Base-by-base conservation (phyloP, 2,888 invertebrate genomes). In the Tetragnatha montana region DNA sequence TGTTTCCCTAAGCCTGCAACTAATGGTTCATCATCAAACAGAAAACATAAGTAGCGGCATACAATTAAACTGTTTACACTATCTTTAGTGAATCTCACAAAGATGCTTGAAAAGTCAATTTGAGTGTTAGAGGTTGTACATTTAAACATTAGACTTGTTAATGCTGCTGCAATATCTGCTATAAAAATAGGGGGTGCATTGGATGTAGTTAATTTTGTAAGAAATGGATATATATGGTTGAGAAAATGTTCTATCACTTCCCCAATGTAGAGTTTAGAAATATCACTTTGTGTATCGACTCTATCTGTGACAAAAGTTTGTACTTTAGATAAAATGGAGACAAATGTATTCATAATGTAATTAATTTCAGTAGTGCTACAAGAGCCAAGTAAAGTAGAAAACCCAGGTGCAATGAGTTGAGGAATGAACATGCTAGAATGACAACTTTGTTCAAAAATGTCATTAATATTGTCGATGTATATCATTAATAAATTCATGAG, bases 401-500 rank as follows among this genome's bases (percentile, higher is more conserved):
- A 90, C 8, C 87, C 90, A 19, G 74, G 51, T 14, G 50, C 74
- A 71, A 90, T 50, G 17, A 90, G 80, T 75, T 83, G 47, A 83
- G 60, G 87, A 74, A 82, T 76, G 17, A 71, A 87, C 60, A 88
- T 78, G 14, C 21, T 81, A 21, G 84, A 73, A 35, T 69, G n/a
- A 14, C 50, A 7, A 68, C 82, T 74, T n/a, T 75, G 70, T 76
- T 88, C 71, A 81, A 90, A 87, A 6, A 90, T 35, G 14, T 87
- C 82, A 51, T 51, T 50, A 74, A 88, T 73, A 68, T 70, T 75
- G 47, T 88, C 87, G 51, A 90, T 83, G 12, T 90, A 88, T 12
- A 84, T 80, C 21, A 84, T 4, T 35, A 90, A 81, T 49, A 90
- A 87, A 71, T 87, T 81, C 87, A 90, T 90, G 6, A 84, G 21